Evolutionary conservation across 1,140 invertebrate genomes (phyloP), one percentile per base, ranked within the genome.

Genomic region (Drosophila simulans): DNA sequence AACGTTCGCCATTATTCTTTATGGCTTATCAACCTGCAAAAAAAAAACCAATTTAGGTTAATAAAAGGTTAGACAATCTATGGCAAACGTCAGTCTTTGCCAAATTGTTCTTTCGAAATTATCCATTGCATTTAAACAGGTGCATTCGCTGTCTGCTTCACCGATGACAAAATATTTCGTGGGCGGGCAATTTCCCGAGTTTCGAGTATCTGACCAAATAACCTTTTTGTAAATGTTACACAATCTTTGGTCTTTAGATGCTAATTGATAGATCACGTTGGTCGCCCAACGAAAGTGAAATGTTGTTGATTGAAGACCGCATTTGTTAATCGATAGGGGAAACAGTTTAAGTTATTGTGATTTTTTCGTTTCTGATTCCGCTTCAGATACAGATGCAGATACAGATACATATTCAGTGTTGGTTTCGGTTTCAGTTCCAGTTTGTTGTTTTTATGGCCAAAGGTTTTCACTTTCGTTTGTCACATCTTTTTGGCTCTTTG

Each of bases 391-490:
- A n/a, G 42, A 12, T 27, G n/a, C 22, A 48, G 46, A 15, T 49
- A 15, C 25, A 34, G 48, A 31, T 49, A 48, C 22, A 43, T 35
- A 42, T 62, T 10, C 27, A 1, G 27, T 31, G 8, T 34, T 27
- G 17, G 48, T 51, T 51, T 59, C 22, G 25, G 57, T 51, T 62
- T 22, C 35, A 48, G 64, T 63, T 40, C 15, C 40, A 34, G 65
- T 54, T 69, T 25, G 35, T 17, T 15, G n/a, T 7, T 27, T 31
- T 46, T 27, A 20, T 37, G 40, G 12, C 20, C 5, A 53, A 53
- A 25, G 66, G 64, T 70, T 70, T 70, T 71, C 68, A 71, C 68
- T 71, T 71, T 71, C 52, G 52, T 71, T 71, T 70, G 65, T 70
- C 43, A 25, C 68, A 70, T 70, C 37, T 13, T 22, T 17, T 4